These are phyloP conservation scores for Bergia puertoricense DNA, from an alignment of 92 coral and sea anemone genomes.

Conservation along the genomic window DNA sequence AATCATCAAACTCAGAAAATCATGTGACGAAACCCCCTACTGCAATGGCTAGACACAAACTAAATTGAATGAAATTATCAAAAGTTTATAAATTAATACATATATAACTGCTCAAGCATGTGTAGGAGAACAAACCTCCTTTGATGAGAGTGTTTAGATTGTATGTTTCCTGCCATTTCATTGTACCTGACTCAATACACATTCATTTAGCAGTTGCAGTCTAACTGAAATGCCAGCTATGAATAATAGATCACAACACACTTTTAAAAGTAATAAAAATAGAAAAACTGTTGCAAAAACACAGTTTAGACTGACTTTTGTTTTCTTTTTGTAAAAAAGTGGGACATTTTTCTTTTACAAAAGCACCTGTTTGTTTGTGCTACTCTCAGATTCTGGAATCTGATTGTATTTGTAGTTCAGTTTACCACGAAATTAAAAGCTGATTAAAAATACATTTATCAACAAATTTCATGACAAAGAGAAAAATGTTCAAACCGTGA, in stretches of 20 bases:
- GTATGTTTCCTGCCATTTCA: background rate
- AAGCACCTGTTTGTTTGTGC: constrained; percentile 36
- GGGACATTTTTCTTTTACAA: background rate
- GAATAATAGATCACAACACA: background rate
- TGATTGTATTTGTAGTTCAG: background rate
- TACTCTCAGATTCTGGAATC: background rate
- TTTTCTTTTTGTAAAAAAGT: background rate
- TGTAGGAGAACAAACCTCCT: background rate
- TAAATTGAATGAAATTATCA: background rate
- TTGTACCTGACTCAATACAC: background rate
- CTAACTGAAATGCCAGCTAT: background rate
- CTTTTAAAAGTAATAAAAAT: background rate
- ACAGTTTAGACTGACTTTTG: no score
- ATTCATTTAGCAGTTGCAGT: background rate
- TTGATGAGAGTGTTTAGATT: no score
- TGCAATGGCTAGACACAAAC: background rate
- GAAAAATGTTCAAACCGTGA: constrained; percentile 6
- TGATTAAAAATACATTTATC: constrained; percentile 37
- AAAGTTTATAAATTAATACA: no score
- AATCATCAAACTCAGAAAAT: background rate
- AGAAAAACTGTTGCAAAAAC: background rate
- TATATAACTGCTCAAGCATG: background rate
- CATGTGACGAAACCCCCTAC: background rate
- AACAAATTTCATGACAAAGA: background rate
- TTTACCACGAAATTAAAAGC: constrained; percentile 5